Conservation (phyloP, 1,140 invertebrate species). For the Parapsyche elsis region DNA sequence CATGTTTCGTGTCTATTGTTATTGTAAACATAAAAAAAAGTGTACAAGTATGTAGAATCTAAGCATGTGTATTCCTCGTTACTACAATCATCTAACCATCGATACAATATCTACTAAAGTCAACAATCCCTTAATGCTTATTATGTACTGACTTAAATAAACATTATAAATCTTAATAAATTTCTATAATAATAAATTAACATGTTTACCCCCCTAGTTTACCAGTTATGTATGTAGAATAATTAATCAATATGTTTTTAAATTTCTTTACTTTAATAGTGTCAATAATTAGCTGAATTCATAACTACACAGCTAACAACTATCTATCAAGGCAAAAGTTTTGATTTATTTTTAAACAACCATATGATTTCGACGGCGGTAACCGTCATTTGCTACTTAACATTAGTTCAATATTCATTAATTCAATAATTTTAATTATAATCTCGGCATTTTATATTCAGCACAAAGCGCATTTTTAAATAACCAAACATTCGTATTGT, state of each 20-base stretch:
- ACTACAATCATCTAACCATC: conserved; percentile 50
- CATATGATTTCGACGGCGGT: conserved; percentile 53
- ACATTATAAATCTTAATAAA: conserved; percentile 36
- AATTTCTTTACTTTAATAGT: conserved; percentile 34
- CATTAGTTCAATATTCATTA: background rate
- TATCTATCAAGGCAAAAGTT: conserved; percentile 57
- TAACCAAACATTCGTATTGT: no score
- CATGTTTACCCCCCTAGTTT: conserved; percentile 17
- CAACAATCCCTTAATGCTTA: conserved; percentile 37
- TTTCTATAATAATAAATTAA: conserved; percentile 29
- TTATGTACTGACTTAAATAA: conserved; percentile 31
- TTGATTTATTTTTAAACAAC: conserved; percentile 56
- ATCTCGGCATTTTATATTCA: conserved; percentile 13
- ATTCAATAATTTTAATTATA: conserved; percentile 10
- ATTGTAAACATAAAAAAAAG: background rate
- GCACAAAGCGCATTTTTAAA: background rate
- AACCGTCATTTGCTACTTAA: conserved; percentile 41
- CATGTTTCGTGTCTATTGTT: no score
- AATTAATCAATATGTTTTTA: conserved; percentile 30
- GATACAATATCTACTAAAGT: conserved; percentile 43
- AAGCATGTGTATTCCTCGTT: conserved; percentile 26
- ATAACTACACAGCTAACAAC: conserved; percentile 55
- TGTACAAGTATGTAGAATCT: background rate
- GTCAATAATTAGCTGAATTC: conserved; percentile 52
- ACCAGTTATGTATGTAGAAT: conserved; percentile 32